Percentiles rank a stretch among this genome's conserved stretches.
These are phyloP conservation scores for Tenthredo mesomela DNA, from an alignment of 2,888 invertebrate genomes.

Conservation along the genomic window DNA sequence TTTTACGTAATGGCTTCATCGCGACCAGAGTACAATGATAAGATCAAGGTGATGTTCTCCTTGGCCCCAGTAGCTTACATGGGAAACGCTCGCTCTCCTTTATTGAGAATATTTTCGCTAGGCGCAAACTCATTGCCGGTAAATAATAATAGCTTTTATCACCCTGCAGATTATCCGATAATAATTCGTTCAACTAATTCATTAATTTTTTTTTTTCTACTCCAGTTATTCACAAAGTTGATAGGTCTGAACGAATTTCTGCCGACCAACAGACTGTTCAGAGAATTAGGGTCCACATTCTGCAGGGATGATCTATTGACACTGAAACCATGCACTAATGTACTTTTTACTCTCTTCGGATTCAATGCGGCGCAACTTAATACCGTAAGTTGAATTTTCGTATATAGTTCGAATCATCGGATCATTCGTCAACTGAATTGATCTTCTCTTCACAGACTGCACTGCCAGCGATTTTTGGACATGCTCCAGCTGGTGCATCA, in stretches of 20 bases:
- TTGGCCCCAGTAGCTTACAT: slow-evolving; percentile 86
- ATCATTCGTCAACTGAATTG: neutral
- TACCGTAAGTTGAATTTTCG: slow-evolving; percentile 72
- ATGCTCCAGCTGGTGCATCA: slow-evolving; percentile 86
- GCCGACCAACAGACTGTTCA: slow-evolving; percentile 77
- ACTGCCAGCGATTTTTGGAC: slow-evolving; percentile 84
- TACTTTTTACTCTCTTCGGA: slow-evolving; percentile 84
- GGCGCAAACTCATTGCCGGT: slow-evolving; percentile 43
- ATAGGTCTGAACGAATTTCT: slow-evolving; percentile 84
- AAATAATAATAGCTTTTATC: neutral
- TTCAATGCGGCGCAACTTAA: slow-evolving; percentile 81
- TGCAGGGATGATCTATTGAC: slow-evolving; percentile 81
- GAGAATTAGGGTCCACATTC: slow-evolving; percentile 78
- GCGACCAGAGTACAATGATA: slow-evolving; percentile 83
- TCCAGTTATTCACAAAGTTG: slow-evolving; percentile 68
- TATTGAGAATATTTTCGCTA: slow-evolving; percentile 62
- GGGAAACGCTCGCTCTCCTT: slow-evolving; percentile 79
- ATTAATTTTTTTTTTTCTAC: neutral
- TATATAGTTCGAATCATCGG: neutral
- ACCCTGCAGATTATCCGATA: neutral
- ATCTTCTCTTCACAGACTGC: slow-evolving; percentile 79
- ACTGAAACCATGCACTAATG: slow-evolving; percentile 83
- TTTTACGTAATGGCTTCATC: slow-evolving; percentile 85
- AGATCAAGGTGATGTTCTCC: slow-evolving; percentile 84
- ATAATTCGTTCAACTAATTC: neutral